phyloP scores from a whole-genome alignment of 2,888 invertebrate genomes.

The Tenthredo notha region DNA sequence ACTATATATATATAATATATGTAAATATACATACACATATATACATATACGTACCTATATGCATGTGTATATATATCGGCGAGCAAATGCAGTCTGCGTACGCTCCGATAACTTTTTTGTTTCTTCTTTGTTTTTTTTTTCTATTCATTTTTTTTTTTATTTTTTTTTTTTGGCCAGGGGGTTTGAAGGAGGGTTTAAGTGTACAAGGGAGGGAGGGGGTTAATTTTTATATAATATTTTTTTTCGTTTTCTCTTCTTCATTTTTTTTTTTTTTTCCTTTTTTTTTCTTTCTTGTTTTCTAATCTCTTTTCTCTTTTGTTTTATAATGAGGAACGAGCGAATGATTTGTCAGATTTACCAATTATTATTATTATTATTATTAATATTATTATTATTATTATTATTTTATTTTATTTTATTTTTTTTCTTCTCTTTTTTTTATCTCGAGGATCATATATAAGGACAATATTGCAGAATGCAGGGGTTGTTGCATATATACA shows the following conservation, averaged over 20 bases:
- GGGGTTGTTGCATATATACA: background rate
- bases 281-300: background rate
- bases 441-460: constrained; percentile 3
- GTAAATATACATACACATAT: background rate
- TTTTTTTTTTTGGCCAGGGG: background rate
- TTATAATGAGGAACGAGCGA: constrained; percentile 22
- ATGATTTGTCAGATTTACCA: constrained; percentile 48
- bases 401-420: background rate
- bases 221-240: background rate
- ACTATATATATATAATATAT: too few relatives aligned
- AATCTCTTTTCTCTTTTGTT: background rate
- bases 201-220: background rate
- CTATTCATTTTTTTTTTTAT: background rate
- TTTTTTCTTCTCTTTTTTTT: background rate
- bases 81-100: background rate
- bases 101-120: background rate
- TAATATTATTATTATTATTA: background rate
- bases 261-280: background rate
- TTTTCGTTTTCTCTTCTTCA: background rate
- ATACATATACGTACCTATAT: background rate
- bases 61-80: background rate
- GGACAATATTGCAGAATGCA: constrained; percentile 3
- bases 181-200: background rate
- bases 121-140: background rate
- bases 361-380: background rate